A percentile compares a stretch with the other conserved stretches of the same genome.
phyloP scores from a whole-genome alignment of 2,113 vertebrate genomes.

The Cyprinodon brontotheroides region DNA sequence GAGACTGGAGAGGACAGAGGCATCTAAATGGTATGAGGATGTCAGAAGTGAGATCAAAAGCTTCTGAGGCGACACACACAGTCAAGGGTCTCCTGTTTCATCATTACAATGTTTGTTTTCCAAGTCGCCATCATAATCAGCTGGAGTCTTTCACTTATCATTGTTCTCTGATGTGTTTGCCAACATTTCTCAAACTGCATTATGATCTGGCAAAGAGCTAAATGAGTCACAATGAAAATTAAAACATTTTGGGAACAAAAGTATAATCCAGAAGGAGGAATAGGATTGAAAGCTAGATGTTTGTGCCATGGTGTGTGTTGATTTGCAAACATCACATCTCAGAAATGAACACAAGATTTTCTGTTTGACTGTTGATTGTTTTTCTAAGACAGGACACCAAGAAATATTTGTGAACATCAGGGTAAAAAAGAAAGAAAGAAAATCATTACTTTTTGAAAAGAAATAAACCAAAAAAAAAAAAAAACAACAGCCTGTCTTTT shows the following conservation, averaged over 20 bases:
- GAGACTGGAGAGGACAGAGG: conserved; percentile 11
- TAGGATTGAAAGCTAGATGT: conserved; percentile 19
- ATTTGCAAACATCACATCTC: background rate
- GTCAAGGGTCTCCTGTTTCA: conserved; percentile 48
- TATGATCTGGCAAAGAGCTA: conserved; percentile 25
- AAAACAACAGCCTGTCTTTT: too few species aligned
- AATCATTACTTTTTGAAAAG: too few species aligned
- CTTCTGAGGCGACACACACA: conserved; percentile 38
- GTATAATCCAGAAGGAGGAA: conserved; percentile 25
- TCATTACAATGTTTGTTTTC: conserved; percentile 60
- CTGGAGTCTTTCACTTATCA: conserved; percentile 36
- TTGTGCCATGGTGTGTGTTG: conserved; percentile 8
- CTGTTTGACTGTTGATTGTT: background rate
- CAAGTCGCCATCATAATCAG: conserved; percentile 51
- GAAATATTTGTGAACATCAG: background rate
- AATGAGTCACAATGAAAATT: conserved; percentile 26
- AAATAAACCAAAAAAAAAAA: background rate
- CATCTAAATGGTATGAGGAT: conserved; percentile 42
- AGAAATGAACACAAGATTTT: background rate
- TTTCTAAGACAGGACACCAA: background rate
- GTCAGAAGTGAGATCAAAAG: conserved; percentile 54
- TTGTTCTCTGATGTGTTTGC: conserved; percentile 48
- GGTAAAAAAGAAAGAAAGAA: background rate
- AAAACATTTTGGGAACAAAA: conserved; percentile 32
- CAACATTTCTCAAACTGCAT: conserved; percentile 35